A percentile compares a stretch with the other conserved stretches of the same genome.
Conservation (phyloP, 1,140 invertebrate genomes). For the Drosophila ananassae region DNA sequence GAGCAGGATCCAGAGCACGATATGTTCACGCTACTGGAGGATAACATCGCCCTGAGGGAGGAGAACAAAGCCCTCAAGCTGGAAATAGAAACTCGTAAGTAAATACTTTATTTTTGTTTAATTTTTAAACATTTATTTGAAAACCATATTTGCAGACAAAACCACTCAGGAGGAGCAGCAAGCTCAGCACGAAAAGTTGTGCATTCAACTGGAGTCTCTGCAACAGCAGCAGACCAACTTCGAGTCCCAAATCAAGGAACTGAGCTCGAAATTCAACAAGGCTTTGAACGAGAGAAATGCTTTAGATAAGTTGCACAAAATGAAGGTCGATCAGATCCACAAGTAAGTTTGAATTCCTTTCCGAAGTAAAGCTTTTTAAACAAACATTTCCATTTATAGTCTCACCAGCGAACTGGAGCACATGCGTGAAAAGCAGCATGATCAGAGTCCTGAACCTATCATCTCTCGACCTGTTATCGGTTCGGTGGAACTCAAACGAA, state of each 20-base stretch:
- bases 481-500: slow-evolving; percentile 68
- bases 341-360: slow-evolving; percentile 30
- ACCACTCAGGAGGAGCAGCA: slow-evolving; percentile 71
- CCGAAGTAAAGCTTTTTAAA: not conserved
- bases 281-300: slow-evolving; percentile 71
- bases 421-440: slow-evolving; percentile 67
- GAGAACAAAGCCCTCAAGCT: slow-evolving; percentile 79
- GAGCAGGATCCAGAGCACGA: slow-evolving; percentile 82
- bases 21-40: slow-evolving; percentile 80
- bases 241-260: slow-evolving; percentile 68
- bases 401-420: slow-evolving; percentile 67
- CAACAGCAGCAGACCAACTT: slow-evolving; percentile 61
- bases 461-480: slow-evolving; percentile 25
- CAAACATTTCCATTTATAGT: slow-evolving; percentile 19
- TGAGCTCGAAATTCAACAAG: slow-evolving; percentile 65
- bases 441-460: not conserved
- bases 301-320: slow-evolving; percentile 77
- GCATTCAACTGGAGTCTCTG: slow-evolving; percentile 56
- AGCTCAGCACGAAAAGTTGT: slow-evolving; percentile 66
- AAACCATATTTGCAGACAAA: slow-evolving; percentile 52
- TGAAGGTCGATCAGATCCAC: slow-evolving; percentile 78
- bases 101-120: too few relatives aligned
- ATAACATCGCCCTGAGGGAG: slow-evolving; percentile 81
- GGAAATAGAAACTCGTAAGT: slow-evolving; percentile 75
- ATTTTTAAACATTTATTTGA: not conserved